phyloP scores from a whole-genome alignment of 2,797 vertebrate genomes.

The Euphonia xanthogaster region DNA sequence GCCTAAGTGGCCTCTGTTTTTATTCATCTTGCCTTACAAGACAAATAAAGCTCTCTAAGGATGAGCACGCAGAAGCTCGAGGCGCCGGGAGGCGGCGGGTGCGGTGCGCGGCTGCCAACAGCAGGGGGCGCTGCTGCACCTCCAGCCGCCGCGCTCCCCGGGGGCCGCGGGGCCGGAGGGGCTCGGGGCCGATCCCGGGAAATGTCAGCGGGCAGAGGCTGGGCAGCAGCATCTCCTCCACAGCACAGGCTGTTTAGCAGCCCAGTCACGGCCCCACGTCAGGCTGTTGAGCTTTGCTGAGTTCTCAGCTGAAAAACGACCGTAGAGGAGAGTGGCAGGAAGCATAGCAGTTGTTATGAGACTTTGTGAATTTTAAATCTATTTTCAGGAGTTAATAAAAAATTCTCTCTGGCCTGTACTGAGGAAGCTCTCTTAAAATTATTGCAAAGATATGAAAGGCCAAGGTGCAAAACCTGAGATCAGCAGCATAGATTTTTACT shows the following conservation, averaged over 20 bases:
- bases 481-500: conserved; percentile 3
- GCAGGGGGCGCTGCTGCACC: conserved; percentile 6
- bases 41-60: neutral
- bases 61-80: neutral
- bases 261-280: conserved; percentile 17
- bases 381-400: conserved; percentile 60
- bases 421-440: conserved; percentile 9
- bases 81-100: neutral
- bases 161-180: neutral
- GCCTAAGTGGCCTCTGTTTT: neutral
- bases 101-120: neutral
- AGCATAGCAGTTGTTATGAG: neutral
- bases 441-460: conserved; percentile 33
- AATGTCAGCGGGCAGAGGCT: neutral
- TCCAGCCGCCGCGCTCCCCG: neutral
- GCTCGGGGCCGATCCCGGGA: neutral
- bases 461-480: conserved; percentile 1
- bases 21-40: neutral
- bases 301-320: conserved; percentile 41
- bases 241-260: conserved; percentile 3
- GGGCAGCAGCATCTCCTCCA: neutral
- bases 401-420: conserved; percentile 55
- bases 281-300: conserved; percentile 16
- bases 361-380: conserved; percentile 70
- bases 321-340: conserved; percentile 24